Percentiles rank a stretch among this genome's conserved stretches.
Conservation (phyloP, 2,888 invertebrate genomes). For the Melanophora roralis region DNA sequence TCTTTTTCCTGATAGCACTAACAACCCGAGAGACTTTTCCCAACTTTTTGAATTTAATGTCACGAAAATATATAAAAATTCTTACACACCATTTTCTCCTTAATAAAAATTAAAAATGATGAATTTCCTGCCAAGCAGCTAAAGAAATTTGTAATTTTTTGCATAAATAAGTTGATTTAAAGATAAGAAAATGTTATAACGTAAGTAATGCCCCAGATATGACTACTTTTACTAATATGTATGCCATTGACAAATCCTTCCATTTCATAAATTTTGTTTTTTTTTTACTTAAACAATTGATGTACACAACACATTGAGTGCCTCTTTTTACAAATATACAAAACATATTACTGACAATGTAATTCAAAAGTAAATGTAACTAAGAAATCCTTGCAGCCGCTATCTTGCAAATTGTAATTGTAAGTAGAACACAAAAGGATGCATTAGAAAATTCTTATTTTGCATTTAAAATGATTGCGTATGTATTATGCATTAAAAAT, state of each 20-base stretch:
- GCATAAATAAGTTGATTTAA: background rate
- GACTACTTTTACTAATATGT: background rate
- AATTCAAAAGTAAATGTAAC: background rate
- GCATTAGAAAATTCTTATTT: conserved; percentile 41
- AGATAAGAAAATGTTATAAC: background rate
- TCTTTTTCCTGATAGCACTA: too few relatives aligned
- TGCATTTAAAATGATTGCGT: conserved; percentile 39
- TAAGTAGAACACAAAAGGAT: conserved; percentile 12
- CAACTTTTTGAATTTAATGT: too few relatives aligned
- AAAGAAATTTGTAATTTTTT: background rate
- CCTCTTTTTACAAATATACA: background rate
- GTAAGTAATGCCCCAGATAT: background rate
- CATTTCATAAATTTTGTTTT: background rate
- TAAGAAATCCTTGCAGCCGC: background rate
- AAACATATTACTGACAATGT: too few relatives aligned
- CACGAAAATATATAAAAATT: too few relatives aligned
- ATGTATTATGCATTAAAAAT: background rate
- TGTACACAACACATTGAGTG: background rate
- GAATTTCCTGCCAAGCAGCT: background rate
- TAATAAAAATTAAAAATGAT: background rate
- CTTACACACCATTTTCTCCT: background rate
- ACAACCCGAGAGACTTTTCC: too few relatives aligned
- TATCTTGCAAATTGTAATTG: background rate
- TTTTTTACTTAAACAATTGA: conserved; percentile 22
- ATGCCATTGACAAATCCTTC: conserved; percentile 28